Base-by-base conservation (phyloP, 2,113 vertebrate species). In the Gallinago media region DNA sequence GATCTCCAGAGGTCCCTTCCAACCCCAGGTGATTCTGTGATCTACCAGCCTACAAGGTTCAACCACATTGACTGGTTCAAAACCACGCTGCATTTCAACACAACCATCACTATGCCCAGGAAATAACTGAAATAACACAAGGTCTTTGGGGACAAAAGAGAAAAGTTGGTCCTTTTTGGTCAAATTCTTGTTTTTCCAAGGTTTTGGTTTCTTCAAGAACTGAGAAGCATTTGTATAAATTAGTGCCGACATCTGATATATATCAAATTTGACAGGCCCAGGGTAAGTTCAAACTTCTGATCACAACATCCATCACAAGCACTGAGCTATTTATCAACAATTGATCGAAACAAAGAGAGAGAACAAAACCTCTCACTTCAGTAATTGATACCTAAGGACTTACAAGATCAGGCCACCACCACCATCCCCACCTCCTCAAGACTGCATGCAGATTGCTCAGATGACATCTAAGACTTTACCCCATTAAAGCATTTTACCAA, bases 241-340 rank as follows among this genome's bases (percentile, higher is more conserved):
- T 96, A 96, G 83, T 11, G 50, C 92, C 66, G 94, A 74, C 94
- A 47, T 78, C 79, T 92, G 93, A 89, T 47, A 96, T 95, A 78
- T 65, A 96, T 96, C 95, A 96, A 81, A 63, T 91, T 62, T 92
- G 95, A 94, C 95, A 94, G 89, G 91, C 86, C 61, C 34, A 3
- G 76, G 65, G 72, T 75, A 84, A 91, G 89, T 91, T 96, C 95
- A 95, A 74, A 84, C 84, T 94, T 81, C 83, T 94, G 93, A 92
- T 95, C 89, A 75, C 94, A 58, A 56, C 91, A 96, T 97, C 89
- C 94, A 96, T 97, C 94, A 96, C 72, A 67, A 65, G 86, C 76
- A 40, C 93, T 56, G 68, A 96, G 93, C 95, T 87, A 96, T 95
- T 96, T 86, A 96, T 96, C 95, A 96, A 40, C 91, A 50, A 65